These are phyloP conservation scores for Homarus americanus DNA, from an alignment of 1,140 invertebrate genomes.

Conservation along the genomic window DNA sequence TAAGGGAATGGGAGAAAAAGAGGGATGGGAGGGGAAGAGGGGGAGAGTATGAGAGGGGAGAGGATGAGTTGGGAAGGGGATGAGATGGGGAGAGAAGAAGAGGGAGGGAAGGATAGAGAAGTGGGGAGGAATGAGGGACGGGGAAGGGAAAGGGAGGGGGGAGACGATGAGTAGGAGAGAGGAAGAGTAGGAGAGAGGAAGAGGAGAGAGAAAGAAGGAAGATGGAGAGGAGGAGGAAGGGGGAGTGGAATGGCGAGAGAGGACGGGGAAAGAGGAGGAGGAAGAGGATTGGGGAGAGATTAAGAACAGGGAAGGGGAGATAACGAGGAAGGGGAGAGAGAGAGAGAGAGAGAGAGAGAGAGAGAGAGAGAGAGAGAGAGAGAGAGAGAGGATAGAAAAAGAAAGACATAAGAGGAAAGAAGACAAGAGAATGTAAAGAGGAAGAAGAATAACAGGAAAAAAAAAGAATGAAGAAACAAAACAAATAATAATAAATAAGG, in stretches of 20 bases:
- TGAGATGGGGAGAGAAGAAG: background rate
- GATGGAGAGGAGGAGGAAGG: background rate
- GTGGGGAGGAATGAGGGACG: background rate
- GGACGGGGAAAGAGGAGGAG: background rate
- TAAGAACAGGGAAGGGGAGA: too few species aligned
- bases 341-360: background rate
- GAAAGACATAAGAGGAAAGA: background rate
- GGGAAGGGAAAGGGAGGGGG: background rate
- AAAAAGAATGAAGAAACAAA: background rate
- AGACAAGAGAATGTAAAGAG: background rate
- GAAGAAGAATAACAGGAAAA: background rate
- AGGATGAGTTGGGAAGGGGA: too few species aligned
- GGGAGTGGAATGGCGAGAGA: background rate
- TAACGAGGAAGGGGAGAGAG: background rate
- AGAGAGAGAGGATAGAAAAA: background rate
- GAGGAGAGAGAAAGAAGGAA: too few species aligned
- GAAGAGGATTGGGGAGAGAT: background rate
- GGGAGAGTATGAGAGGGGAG: too few species aligned
- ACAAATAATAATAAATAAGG: background rate
- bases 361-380: background rate
- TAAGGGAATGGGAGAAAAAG: background rate
- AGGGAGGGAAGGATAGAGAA: background rate
- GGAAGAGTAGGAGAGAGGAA: background rate
- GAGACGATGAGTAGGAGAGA: too few species aligned
- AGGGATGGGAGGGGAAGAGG: background rate